Evolutionary conservation across 2,113 vertebrate species (phyloP).

Genomic region (Cryptoleucopteryx plumbea): DNA sequence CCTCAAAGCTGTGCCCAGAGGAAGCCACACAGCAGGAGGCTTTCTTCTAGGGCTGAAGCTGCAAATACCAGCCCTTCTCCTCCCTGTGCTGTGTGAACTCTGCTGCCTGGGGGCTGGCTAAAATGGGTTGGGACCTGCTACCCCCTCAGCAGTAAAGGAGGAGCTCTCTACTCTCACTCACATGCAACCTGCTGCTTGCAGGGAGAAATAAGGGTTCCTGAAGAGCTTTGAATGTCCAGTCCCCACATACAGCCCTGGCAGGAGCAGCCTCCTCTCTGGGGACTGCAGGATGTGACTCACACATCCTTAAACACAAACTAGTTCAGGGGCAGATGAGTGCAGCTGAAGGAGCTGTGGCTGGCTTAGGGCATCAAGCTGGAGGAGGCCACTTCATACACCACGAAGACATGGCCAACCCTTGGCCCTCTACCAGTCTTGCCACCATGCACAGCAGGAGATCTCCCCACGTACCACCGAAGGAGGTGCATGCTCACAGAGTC

Average conservation of each 20-base stretch:
- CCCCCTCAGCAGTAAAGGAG: neutral
- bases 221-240: neutral
- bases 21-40: neutral
- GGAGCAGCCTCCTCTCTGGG: neutral
- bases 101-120: neutral
- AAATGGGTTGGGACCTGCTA: neutral
- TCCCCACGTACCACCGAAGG: neutral
- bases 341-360: neutral
- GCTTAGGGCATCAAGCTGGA: neutral
- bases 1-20: neutral
- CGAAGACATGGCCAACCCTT: neutral
- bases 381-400: neutral
- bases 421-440: neutral
- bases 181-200: neutral
- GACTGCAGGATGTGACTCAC: neutral
- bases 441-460: neutral
- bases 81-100: neutral
- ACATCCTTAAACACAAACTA: neutral
- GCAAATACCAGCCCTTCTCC: neutral
- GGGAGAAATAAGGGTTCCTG: neutral
- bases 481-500: fast-evolving
- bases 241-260: neutral
- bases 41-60: neutral
- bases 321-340: neutral
- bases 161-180: neutral